Percentiles rank a stretch among this genome's conserved stretches.
phyloP scores from a whole-genome alignment of 2,888 invertebrate genomes.

The Sesamia inferens region DNA sequence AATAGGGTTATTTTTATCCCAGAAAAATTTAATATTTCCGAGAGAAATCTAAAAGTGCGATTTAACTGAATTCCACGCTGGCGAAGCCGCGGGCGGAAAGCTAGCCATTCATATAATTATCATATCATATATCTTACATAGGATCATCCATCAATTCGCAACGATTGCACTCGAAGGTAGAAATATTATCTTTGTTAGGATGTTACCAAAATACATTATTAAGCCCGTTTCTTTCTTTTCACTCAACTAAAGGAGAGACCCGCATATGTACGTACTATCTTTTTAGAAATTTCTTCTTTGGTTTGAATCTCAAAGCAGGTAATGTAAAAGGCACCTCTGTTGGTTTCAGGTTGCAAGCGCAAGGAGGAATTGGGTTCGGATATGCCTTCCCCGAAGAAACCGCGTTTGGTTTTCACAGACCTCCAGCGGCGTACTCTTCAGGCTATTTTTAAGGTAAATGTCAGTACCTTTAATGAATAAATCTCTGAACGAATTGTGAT shows the following conservation, averaged over 20 bases:
- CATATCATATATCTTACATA: background rate
- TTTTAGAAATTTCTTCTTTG: conserved; percentile 40
- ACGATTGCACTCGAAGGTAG: background rate
- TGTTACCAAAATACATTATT: conserved; percentile 25
- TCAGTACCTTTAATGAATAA: background rate
- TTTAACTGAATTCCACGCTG: no score
- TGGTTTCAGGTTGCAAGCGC: conserved; percentile 96
- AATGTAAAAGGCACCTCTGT: conserved; percentile 7
- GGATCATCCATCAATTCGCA: background rate
- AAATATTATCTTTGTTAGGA: conserved; percentile 19
- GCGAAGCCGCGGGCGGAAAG: no score
- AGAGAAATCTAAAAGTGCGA: no score
- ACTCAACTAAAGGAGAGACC: conserved; percentile 57
- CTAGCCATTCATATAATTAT: no score
- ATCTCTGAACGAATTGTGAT: background rate
- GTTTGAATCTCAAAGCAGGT: conserved; percentile 9
- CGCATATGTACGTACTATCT: conserved; percentile 55
- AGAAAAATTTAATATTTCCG: no score
- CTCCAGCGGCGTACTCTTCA: conserved; percentile 99
- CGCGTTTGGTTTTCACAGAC: conserved; percentile 99
- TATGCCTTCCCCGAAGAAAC: conserved; percentile 99
- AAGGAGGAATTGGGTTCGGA: conserved; percentile 97
- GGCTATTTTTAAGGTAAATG: conserved; percentile 99
- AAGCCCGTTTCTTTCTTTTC: conserved; percentile 51
- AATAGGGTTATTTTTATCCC: no score